phyloP scores from a whole-genome alignment of 2,113 vertebrate genomes.

The Psittacara wagleri region DNA sequence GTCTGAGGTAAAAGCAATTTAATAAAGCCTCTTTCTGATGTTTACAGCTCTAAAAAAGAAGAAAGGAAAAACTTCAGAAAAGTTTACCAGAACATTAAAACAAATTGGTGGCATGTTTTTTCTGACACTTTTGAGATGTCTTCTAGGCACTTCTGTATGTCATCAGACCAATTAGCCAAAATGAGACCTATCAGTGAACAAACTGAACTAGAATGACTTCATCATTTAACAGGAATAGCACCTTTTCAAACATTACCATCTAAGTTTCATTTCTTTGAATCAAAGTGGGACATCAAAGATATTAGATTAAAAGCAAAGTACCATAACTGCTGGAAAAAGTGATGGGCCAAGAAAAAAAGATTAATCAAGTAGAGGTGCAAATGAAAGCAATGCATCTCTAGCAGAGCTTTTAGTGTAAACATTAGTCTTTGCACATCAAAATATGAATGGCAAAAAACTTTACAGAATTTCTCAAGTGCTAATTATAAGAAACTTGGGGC shows the following conservation, averaged over 20 bases:
- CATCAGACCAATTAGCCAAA: conserved; percentile 33
- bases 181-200: background rate
- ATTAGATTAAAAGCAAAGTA: background rate
- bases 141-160: background rate
- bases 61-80: background rate
- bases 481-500: background rate
- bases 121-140: background rate
- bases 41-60: conserved; percentile 1
- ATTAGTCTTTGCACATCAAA: background rate
- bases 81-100: background rate
- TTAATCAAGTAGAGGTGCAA: conserved; percentile 17
- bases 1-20: conserved; percentile 38
- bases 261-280: background rate
- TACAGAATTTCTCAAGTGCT: background rate
- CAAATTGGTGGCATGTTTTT: background rate
- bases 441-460: background rate
- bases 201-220: background rate
- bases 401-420: background rate
- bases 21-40: conserved; percentile 7
- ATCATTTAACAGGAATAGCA: background rate
- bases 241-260: conserved; percentile 3
- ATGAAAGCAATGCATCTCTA: conserved; percentile 1
- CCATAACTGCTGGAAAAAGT: background rate
- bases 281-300: conserved; percentile 48
- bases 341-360: background rate